Base-by-base conservation (phyloP, 2,888 invertebrate species). In the Hofmannophila pseudospretella region DNA sequence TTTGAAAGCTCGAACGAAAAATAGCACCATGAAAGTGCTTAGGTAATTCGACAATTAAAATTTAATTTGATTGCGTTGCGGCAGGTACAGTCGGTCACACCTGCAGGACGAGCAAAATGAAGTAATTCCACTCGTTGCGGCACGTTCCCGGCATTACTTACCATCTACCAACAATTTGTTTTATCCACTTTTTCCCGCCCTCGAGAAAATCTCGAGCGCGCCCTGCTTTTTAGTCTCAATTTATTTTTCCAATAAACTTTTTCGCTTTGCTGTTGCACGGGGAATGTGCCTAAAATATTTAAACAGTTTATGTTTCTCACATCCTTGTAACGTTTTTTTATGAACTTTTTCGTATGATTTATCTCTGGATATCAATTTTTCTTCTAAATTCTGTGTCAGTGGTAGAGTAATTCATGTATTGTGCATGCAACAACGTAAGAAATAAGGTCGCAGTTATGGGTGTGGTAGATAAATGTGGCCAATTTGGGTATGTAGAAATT, bases 141-240 rank as follows among this genome's bases (percentile, higher is more conserved):
- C 79, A 79, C 77, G 78, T 78, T 66, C 53, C 61, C 56, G 61
- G 69, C 74, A 74, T 79, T 79, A 79, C 73, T 79, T 79, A 76
- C 77, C 73, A 76, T 77, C 74, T 64, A 74, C 61, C 76, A 75
- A 79, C 77, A 79, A 79, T 80, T 80, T 80, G 75, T 79, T 79
- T 80, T 32, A 32, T 32, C 32, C 32, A 32, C 32, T 34, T 35
- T 67, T 74, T 66, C 67, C 67, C 69, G 58, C 69, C 71, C 73
- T 66, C 68, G 55, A 67, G 61, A 71, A 66, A 75, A 76, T 69
- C 69, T 76, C 71, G 62, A 71, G 63, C 68, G 68, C 65, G 64
- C 67, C 65, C 63, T 72, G 75, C 77, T 79, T 80, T 78, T 80
- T 78, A 74, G 77, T 77, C 76, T 59, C 77, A 78, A 79, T 81